Base-by-base conservation (phyloP, 2,797 vertebrate genomes). In the Poeciliopsis infans region DNA sequence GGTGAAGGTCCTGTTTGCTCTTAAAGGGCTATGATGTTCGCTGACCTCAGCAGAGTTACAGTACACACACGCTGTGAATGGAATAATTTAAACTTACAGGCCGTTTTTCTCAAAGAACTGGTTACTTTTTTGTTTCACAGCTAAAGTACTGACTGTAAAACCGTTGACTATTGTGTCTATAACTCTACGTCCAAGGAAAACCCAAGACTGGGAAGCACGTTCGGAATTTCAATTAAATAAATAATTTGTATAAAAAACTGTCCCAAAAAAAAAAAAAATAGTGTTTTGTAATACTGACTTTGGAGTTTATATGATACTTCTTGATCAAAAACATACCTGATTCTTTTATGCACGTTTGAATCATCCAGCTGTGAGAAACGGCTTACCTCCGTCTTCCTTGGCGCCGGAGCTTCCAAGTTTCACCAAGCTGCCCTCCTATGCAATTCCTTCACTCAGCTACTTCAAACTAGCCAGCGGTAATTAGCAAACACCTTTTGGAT, bases 1-100 rank as follows among this genome's bases (percentile, higher is more conserved):
- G 91, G 86, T 87, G 84, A 92, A 91, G 89, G 92, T 92, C 92
- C 77, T 15, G 46, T 89, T 80, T 87, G 81, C 85, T 91, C 81
- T 93, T 93, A 81, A 90, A 91, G 82, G 78, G 85, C 90, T 89
- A 68, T 41, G 79, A 77, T 85, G 72, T 82, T 83, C 57, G 88
- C 90, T 93, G 93, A 94, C 94, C 93, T 90, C 75, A 88, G 85
- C 86, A 72, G 76, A 87, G 83, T 75, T 64, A 28, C 28, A 46
- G 39, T 66, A 72, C 88, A 93, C 77, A 41, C 88, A 36, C 0
- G 20, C 36, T 41, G 36, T 25, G 39, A 68, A 68, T 41, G 78
- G 36, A 72, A 82, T 88, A 69, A 83, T 77, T 45, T 66, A 53
- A 79, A 83, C 82, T 83, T 86, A 82, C 86, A 75, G 41, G 51